Evolutionary conservation across 2,888 invertebrate genomes (phyloP), one percentile per base, ranked within the genome.

Genomic region (Clistopyga incitator): DNA sequence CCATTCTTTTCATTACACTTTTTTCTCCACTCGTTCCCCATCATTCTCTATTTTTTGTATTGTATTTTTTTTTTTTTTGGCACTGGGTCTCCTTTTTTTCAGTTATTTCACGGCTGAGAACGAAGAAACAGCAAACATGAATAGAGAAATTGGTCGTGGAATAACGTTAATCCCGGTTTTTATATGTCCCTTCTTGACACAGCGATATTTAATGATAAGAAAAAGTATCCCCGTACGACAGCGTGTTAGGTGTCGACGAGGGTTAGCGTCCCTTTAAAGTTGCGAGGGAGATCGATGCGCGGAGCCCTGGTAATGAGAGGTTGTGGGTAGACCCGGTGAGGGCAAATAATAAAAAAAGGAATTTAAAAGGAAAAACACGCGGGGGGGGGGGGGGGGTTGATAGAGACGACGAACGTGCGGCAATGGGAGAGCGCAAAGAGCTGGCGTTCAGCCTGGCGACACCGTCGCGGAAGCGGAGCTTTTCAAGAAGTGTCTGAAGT

Each of bases 401-500:
- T 25, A 50, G 47, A 13, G 80, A 42, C 47, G 50, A 38, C 45
- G 61, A 68, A 23, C 38, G 56, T 54, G 38, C 38, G 76, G 45
- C 23, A n/a, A 67, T 67, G 56, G 56, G 34, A 34, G 20, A 23
- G 45, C 38, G 38, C 23, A 50, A 29, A 20, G n/a, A 18, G 23
- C 23, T 1, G 38, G 25, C n/a, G 67, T n/a, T 29, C n/a, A 59
- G 54, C 38, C 77, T 50, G 81, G 72, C 25, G 82, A 82, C 70
- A 74, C 74, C 67, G 56, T 18, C 59, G 50, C 20, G 81, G 47
- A 72, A 50, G 56, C 29, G 68, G 20, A 78, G 74, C 82, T 70
- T 87, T 84, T 77, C 77, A 81, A 79, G 77, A 76, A 77, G 84
- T 82, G 72, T 84, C 82, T 78, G 70, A 76, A 86, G 85, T 83